Percentiles rank a stretch among this genome's conserved stretches.
phyloP scores from a whole-genome alignment of 2,797 vertebrate genomes.

The Malacoraja senta region DNA sequence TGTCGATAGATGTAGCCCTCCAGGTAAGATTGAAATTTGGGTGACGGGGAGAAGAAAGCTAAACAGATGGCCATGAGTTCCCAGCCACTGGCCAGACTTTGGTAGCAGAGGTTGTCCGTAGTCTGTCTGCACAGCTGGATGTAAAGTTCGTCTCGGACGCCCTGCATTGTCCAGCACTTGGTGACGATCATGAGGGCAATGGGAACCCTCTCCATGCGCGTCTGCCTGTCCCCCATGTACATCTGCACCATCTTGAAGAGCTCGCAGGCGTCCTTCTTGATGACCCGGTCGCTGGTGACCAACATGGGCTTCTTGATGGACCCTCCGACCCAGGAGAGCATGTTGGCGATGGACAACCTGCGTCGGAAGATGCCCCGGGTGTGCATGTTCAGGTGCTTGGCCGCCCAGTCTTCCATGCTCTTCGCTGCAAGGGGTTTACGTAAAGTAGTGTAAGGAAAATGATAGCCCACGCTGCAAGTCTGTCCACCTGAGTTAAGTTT shows the following conservation, averaged over 20 bases:
- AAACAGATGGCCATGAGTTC: constrained; percentile 84
- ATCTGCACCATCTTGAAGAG: constrained; percentile 85
- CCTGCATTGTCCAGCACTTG: constrained; percentile 82
- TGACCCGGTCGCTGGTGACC: constrained; percentile 72
- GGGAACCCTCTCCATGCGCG: constrained; percentile 70
- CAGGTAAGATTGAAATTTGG: constrained; percentile 83
- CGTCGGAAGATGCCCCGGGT: constrained; percentile 82
- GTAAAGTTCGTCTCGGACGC: constrained; percentile 79
- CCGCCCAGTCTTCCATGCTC: constrained; percentile 83
- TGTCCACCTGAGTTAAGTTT: constrained; percentile 61
- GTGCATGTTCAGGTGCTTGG: constrained; percentile 85
- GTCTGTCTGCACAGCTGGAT: constrained; percentile 83
- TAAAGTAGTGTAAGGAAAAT: constrained; percentile 67
- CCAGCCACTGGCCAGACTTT: constrained; percentile 76
- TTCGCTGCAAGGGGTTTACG: constrained; percentile 64
- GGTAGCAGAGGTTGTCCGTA: constrained; percentile 69
- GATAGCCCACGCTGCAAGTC: constrained; percentile 51
- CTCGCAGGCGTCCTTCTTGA: constrained; percentile 82
- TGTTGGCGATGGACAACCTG: constrained; percentile 79
- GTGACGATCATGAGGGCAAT: constrained; percentile 70
- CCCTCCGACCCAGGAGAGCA: constrained; percentile 81
- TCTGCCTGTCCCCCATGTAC: constrained; percentile 84
- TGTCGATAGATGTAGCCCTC: constrained; percentile 88
- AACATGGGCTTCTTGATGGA: constrained; percentile 89
- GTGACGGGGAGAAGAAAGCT: constrained; percentile 83